Evolutionary conservation across 2,113 vertebrate genomes (phyloP), one percentile per base, ranked within the genome.

Genomic region (Hystrix brachyura): DNA sequence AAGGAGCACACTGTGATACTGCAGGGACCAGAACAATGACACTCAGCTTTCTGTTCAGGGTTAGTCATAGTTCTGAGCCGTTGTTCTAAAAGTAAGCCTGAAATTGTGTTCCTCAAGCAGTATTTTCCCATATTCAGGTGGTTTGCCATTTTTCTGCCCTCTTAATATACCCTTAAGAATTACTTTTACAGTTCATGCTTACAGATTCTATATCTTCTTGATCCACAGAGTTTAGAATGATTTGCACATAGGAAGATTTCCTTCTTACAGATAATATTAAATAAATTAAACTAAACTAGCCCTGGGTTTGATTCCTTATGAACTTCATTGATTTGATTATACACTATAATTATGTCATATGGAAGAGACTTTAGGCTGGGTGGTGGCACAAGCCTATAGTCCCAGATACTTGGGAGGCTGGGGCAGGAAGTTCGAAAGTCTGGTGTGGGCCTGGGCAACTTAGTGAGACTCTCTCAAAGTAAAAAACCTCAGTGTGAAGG

Each of bases 341-440:
- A 88, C 95, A 96, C 82, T 97, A 80, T 67, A 95, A 89, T 89
- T 86, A 62, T 92, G 38, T 84, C 55, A 96, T 88, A 94, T 81
- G 81, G 71, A 97, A 91, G 55, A n/a, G 38, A 74, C 32, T 32
- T 93, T 90, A 74, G n/a, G 55, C 51, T 15, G 12, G 55, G 55
- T 38, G 19, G 5, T 60, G 55, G 80, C 80, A 59, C 32, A 59
- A 19, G 15, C 46, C 48, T 79, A 5, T 32, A 79, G 34, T 53
- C 29, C 7, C 32, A 79, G 51, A 29, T 79, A 53, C 29, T 19
- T 79, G 76, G 51, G 18, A 79, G 14, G 76, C 48, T 79, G 76
- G 34, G 76, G 51, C 29, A 79, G 48, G 29, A 79, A 29, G 51
- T 48, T 53, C 18, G 32, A 34, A 79, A 55, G 14, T 55, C 32